These are phyloP conservation scores for Lasaia peninsularis DNA, from an alignment of 1,140 invertebrate genomes.

Conservation along the genomic window DNA sequence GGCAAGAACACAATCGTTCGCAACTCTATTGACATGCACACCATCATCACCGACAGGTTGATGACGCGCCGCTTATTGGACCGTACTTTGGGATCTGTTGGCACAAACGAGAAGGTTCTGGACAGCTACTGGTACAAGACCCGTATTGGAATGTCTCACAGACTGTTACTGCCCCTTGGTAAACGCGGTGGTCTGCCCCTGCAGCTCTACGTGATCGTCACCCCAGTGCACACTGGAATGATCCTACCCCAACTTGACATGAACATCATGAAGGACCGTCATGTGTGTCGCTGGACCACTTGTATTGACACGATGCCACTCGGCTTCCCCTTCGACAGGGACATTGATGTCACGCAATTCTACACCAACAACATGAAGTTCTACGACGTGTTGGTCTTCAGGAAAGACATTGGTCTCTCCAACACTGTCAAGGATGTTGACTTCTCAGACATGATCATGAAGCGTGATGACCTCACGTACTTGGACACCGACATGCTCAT, in stretches of 20 bases:
- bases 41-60: conserved; percentile 51
- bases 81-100: conserved; percentile 60
- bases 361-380: conserved; percentile 82
- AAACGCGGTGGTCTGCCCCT: conserved; percentile 79
- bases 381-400: conserved; percentile 81
- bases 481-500: conserved; percentile 55
- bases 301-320: conserved; percentile 78
- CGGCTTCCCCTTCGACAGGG: conserved; percentile 84
- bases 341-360: conserved; percentile 78
- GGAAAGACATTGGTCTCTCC: conserved; percentile 60
- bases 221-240: conserved; percentile 79
- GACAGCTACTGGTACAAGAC: conserved; percentile 75
- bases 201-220: conserved; percentile 82
- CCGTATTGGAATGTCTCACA: conserved; percentile 80
- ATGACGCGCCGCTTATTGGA: conserved; percentile 51
- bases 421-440: conserved; percentile 55
- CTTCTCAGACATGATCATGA: conserved; percentile 54
- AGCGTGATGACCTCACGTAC: conserved; percentile 59
- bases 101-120: conserved; percentile 54
- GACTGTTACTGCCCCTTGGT: conserved; percentile 83
- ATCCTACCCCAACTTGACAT: conserved; percentile 78
- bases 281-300: conserved; percentile 76
- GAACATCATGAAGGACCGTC: conserved; percentile 58
- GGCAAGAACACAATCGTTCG: conserved; percentile 81
- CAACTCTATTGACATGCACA: conserved; percentile 60